A percentile compares a stretch with the other conserved stretches of the same genome.
These are phyloP conservation scores for Eretmocerus hayati DNA, from an alignment of 2,888 invertebrate genomes.

Conservation along the genomic window DNA sequence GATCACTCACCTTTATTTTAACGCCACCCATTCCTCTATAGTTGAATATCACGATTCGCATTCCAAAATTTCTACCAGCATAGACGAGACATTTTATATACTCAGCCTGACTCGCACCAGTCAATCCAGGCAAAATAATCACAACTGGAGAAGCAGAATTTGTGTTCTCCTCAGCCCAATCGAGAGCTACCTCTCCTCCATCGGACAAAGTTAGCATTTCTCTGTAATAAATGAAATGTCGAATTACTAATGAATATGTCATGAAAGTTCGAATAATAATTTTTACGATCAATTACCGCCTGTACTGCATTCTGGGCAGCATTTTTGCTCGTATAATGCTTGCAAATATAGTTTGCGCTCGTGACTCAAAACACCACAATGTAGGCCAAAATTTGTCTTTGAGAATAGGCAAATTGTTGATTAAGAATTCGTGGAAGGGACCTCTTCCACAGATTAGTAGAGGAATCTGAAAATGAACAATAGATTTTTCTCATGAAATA, in stretches of 20 bases:
- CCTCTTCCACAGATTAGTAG: conserved; percentile 58
- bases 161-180: conserved; percentile 57
- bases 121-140: conserved; percentile 70
- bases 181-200: conserved; percentile 68
- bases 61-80: conserved; percentile 55
- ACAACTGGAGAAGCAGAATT: conserved; percentile 54
- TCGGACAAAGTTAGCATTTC: conserved; percentile 61
- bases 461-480: conserved; percentile 55
- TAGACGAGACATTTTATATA: conserved; percentile 66
- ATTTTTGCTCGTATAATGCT: conserved; percentile 57
- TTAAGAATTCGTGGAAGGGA: conserved; percentile 56
- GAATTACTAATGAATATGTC: too few species aligned
- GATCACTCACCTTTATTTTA: conserved; percentile 53
- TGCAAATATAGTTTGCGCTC: conserved; percentile 66
- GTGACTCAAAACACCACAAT: conserved; percentile 69
- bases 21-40: conserved; percentile 69
- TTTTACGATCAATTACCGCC: conserved; percentile 23
- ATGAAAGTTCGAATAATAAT: too few species aligned
- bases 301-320: conserved; percentile 53
- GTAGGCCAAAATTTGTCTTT: conserved; percentile 69
- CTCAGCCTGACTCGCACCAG: conserved; percentile 67
- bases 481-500: too few species aligned
- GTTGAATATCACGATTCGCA: conserved; percentile 65
- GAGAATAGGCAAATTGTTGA: conserved; percentile 57
- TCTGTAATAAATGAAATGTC: conserved; percentile 39